A percentile compares a stretch with the other conserved stretches of the same genome.
phyloP scores from a whole-genome alignment of 2,797 vertebrate genomes.

The Clarias fuscus region DNA sequence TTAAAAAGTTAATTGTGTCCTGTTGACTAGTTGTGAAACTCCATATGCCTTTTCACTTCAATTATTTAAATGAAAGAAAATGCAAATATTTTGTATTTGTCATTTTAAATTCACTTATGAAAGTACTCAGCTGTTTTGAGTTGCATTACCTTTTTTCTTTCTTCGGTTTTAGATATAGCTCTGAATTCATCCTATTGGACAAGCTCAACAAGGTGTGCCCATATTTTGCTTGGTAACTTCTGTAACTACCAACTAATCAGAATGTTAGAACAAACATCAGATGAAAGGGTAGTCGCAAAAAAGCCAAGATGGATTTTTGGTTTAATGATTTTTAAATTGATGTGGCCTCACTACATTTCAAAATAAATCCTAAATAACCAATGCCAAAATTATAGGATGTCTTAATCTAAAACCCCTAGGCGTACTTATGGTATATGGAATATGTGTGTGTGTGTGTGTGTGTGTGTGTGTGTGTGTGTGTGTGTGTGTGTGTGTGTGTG shows the following conservation, averaged over 20 bases:
- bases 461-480: background rate
- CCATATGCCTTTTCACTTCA: background rate
- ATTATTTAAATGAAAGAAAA: background rate
- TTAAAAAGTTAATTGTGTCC: background rate
- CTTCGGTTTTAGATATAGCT: background rate
- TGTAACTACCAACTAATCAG: background rate
- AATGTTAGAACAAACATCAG: background rate
- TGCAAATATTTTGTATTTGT: background rate
- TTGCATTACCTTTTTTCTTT: background rate
- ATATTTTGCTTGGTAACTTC: background rate
- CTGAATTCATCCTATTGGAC: background rate
- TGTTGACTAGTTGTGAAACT: background rate
- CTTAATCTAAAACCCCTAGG: background rate
- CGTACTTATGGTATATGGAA: background rate
- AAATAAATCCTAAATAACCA: background rate
- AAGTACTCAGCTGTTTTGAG: background rate
- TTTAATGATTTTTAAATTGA: background rate
- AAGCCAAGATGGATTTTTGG: background rate
- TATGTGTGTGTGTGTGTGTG: background rate
- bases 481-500: too few relatives aligned
- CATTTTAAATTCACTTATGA: background rate
- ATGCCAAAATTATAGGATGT: background rate
- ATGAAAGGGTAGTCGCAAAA: slow-evolving; percentile 11
- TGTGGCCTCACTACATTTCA: background rate
- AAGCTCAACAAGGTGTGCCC: background rate